Base-by-base conservation (phyloP, 2,888 invertebrate genomes). In the Saturnia japonica region DNA sequence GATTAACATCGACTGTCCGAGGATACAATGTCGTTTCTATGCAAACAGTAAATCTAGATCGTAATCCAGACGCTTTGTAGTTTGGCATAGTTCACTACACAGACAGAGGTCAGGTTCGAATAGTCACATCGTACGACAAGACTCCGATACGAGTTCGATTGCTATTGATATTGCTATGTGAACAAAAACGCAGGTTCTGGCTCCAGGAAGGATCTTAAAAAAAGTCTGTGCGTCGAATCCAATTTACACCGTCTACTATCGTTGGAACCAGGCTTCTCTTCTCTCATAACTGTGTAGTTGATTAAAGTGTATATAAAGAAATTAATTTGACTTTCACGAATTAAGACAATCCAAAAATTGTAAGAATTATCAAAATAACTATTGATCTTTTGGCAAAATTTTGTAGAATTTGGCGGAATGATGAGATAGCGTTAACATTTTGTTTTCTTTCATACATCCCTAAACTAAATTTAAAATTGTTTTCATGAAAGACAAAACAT, bases 11-110 rank as follows among this genome's bases (percentile, higher is more conserved):
- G 12, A 60, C 25, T 28, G 16, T 60, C 12, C 28, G 16, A 25
- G 14, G 14, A 60, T 12, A 60, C 28, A 60, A 60, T 60, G 28
- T 28, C 28, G 28, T 0, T 54, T 54, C 9, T n/a, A 22, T 54
- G 57, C 28, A 54, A 54, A 60, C 57, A 60, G 28, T 25, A 60
- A 25, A 28, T 60, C 28, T 60, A 60, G 25, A 60, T 60, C 57
- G 28, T 28, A 28, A 28, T 60, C 25, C 14, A 60, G 57, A 28
- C 57, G 57, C 57, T 28, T 28, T 60, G 4, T 60, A 60, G 28
- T 60, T 12, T 60, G 14, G 57, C 28, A 60, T 11, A 14, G 28
- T 57, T 12, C 11, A 11, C 14, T 14, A 25, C 1, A 28, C 28
- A 12, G 12, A 28, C 28, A 12, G 12, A 28, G 14, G 8, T 54